Base-by-base conservation (phyloP, 2,113 vertebrate genomes). In the Phoxinus phoxinus region DNA sequence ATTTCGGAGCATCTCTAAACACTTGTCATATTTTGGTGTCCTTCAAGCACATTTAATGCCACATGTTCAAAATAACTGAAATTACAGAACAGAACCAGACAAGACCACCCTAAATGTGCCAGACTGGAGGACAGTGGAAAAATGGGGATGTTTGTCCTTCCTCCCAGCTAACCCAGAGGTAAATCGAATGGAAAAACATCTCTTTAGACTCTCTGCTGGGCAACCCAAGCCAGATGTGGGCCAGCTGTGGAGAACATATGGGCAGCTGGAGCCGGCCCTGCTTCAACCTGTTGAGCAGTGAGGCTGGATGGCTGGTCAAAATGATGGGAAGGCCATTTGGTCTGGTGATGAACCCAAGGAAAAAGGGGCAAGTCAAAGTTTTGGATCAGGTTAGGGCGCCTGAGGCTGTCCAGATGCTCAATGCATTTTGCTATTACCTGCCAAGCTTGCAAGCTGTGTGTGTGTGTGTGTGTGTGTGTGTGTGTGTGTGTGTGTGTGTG, bases 171-270 rank as follows among this genome's bases (percentile, higher is more conserved):
- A 35, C 48, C 35, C 71, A 4, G 12, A 25, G 53, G n/a, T 25
- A 75, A 69, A 51, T 79, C 30, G 10, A 73, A 67, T 15, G 21
- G 81, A 83, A 83, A 83, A 90, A 85, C 53, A 73, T 91, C 89
- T 91, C 89, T 88, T 95, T 91, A 90, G 93, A 94, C 91, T 92
- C 93, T 91, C 93, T 92, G 90, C 89, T 95, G 92, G 93, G 90
- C 77, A 91, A 89, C 87, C 86, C 90, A 86, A 91, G 85, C 90
- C 94, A 96, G 91, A 95, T 95, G 94, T 88, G 91, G 35, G 94
- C 94, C 96, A 97, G 96, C 95, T 96, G 96, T 94, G 91, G 86
- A 86, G 89, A 93, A 91, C 96, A 97, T 95, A 96, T 95, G 96
- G 95, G 87, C 90, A 94, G 91, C 92, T 91, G 92, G 92, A 94